phyloP scores from a whole-genome alignment of 92 coral and sea anemone species.

The Epizoanthus stellaris region DNA sequence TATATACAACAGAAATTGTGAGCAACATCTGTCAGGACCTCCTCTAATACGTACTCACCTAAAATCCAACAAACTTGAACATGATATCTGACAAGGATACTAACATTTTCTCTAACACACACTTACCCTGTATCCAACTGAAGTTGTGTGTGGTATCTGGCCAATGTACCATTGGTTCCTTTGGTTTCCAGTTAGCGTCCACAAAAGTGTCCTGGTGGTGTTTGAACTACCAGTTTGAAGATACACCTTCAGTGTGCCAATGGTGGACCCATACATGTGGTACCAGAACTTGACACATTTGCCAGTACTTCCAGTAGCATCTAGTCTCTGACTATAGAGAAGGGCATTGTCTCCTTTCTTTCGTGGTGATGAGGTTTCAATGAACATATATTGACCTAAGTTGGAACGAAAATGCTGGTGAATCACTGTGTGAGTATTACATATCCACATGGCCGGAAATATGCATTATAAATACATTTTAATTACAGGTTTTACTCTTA shows the following conservation, averaged over 20 bases:
- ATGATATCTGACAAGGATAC: background rate
- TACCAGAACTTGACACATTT: slow-evolving; percentile 85
- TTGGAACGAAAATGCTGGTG: background rate
- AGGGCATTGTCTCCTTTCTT: slow-evolving; percentile 78
- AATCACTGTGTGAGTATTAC: too few relatives aligned
- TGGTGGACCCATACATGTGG: slow-evolving; percentile 82
- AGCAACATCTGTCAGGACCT: too few relatives aligned
- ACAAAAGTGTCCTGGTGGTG: slow-evolving; percentile 59
- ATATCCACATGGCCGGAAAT: too few relatives aligned
- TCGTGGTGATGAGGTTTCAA: slow-evolving; percentile 85
- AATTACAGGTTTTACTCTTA: too few relatives aligned
- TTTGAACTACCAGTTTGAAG: slow-evolving; percentile 60
- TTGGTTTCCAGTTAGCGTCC: slow-evolving; percentile 80
- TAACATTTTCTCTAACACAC: background rate
- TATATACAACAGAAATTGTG: too few relatives aligned
- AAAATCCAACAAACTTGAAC: too few relatives aligned
- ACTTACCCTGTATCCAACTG: slow-evolving; percentile 69
- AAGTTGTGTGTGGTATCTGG: slow-evolving; percentile 66
- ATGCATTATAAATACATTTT: too few relatives aligned
- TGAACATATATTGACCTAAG: slow-evolving; percentile 84
- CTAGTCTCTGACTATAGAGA: slow-evolving; percentile 71
- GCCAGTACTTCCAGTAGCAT: slow-evolving; percentile 71
- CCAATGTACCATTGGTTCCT: slow-evolving; percentile 75
- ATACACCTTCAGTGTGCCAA: slow-evolving; percentile 80
- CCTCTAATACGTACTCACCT: too few relatives aligned